Base-by-base conservation (phyloP, 2,797 vertebrate species). In the Pseudocheirus occidentalis region DNA sequence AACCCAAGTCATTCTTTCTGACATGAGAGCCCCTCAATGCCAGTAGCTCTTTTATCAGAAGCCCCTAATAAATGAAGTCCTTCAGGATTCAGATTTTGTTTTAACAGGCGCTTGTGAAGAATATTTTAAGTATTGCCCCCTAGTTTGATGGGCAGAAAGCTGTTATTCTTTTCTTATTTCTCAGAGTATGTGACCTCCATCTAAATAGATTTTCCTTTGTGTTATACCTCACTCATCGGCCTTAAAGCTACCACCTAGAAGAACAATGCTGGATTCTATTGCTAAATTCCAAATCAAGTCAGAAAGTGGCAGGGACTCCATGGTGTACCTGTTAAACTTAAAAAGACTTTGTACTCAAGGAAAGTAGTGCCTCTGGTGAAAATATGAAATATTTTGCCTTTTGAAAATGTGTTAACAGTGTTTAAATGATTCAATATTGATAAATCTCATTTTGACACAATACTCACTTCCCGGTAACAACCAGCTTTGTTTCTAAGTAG, bases 81-180 rank as follows among this genome's bases (percentile, higher is more conserved):
- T 40, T 95, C 90, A 95, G 95, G 92, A 95, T 73, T 89, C 73
- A 89, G 90, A 95, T 95, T 87, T 95, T 40, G 91, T 95, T 92
- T 92, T 94, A 92, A 90, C 73, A 66, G 90, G 95, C 14, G 50
- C 92, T 87, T 92, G 21, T 55, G 92, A 97, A 62, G 12, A 93
- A 52, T 59, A 95, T 34, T 95, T 13, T 50, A 89, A 52, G 34
- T 31, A 13, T 50, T 93, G 73, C 62, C 90, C 89, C 11, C 62
- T 29, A 90, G 89, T 90, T 31, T 52, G 95, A 92, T n/a, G 52
- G 91, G 62, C 92, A 95, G 90, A 93, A 92, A 58, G 91, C 27
- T 14, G n/a, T 14, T 50, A 54, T 46, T n/a, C 29, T n/a, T 93
- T 92, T 53, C 18, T 62, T 95, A 50, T 52, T 12, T 89, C 91